These are phyloP conservation scores for Brachyistius frenatus DNA, from an alignment of 2,113 vertebrate genomes.

Conservation along the genomic window DNA sequence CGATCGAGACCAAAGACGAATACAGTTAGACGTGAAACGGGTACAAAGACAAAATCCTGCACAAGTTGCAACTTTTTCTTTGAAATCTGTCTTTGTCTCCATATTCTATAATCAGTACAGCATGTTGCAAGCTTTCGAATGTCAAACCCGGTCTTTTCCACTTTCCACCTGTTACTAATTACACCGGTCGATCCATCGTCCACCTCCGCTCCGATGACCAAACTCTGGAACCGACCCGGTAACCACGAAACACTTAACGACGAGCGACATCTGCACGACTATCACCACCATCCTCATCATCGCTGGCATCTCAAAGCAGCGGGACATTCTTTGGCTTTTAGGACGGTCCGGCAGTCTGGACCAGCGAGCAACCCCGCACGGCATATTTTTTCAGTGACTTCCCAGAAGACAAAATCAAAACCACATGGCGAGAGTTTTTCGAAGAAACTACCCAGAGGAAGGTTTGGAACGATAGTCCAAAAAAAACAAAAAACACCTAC, in stretches of 20 bases:
- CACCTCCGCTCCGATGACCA: background rate
- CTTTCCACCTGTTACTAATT: conserved; percentile 40
- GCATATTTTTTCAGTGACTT: conserved; percentile 40
- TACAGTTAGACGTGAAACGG: no score
- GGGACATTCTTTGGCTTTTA: conserved; percentile 6
- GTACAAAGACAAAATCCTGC: no score
- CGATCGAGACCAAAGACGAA: no score
- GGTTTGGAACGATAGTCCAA: conserved; percentile 28
- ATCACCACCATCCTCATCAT: conserved; percentile 20
- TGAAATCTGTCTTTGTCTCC: background rate
- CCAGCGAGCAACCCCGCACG: background rate
- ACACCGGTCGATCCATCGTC: background rate
- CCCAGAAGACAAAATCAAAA: conserved; percentile 66
- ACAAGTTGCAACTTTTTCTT: background rate
- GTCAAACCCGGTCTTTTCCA: background rate
- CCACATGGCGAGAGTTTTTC: conserved; percentile 50
- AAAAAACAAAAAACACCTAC: conserved; percentile 12
- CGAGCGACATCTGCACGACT: conserved; percentile 7
- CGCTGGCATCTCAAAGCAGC: conserved; percentile 6
- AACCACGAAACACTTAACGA: background rate
- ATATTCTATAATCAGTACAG: background rate
- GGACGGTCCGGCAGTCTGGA: conserved; percentile 6
- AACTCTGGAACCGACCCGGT: conserved; percentile 13
- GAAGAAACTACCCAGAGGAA: conserved; percentile 21
- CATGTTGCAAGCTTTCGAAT: background rate